Percentiles rank a stretch among this genome's conserved stretches.
phyloP scores from a whole-genome alignment of 2,797 vertebrate genomes.

The Sebastes iracundus region DNA sequence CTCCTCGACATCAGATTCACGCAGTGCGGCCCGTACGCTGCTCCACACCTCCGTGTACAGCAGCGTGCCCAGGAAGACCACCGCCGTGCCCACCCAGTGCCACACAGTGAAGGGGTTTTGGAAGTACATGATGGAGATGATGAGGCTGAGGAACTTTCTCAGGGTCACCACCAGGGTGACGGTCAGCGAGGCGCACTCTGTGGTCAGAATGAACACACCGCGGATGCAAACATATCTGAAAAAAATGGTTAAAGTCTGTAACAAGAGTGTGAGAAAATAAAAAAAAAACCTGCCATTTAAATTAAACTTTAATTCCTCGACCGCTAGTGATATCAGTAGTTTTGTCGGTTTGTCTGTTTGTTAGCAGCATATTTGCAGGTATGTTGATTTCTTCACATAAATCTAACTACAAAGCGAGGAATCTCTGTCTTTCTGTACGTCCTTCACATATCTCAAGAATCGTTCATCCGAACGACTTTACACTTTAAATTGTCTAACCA shows the following conservation, averaged over 20 bases:
- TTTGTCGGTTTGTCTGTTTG: neutral
- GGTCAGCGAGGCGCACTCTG: conserved; percentile 94
- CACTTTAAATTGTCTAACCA: no score
- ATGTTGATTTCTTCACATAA: no score
- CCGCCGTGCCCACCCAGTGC: conserved; percentile 94
- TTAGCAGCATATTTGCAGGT: neutral
- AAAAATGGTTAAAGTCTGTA: conserved; percentile 60
- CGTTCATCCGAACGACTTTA: no score
- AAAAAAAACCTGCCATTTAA: neutral
- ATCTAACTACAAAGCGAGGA: neutral
- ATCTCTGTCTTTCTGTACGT: no score
- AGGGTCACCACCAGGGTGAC: conserved; percentile 96
- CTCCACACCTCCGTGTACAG: conserved; percentile 94
- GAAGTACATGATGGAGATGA: conserved; percentile 97
- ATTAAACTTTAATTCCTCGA: neutral
- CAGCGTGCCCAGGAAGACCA: conserved; percentile 93
- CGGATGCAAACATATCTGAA: conserved; percentile 95
- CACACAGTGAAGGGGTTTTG: conserved; percentile 92
- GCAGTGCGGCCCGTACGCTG: conserved; percentile 61
- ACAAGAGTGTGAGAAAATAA: neutral
- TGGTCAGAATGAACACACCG: conserved; percentile 94
- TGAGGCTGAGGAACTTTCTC: conserved; percentile 97
- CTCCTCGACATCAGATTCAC: conserved; percentile 35
- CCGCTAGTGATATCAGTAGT: neutral
- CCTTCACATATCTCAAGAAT: no score